Evolutionary conservation across 2,797 vertebrate species (phyloP).

Genomic region (Pseudopleuronectes americanus): DNA sequence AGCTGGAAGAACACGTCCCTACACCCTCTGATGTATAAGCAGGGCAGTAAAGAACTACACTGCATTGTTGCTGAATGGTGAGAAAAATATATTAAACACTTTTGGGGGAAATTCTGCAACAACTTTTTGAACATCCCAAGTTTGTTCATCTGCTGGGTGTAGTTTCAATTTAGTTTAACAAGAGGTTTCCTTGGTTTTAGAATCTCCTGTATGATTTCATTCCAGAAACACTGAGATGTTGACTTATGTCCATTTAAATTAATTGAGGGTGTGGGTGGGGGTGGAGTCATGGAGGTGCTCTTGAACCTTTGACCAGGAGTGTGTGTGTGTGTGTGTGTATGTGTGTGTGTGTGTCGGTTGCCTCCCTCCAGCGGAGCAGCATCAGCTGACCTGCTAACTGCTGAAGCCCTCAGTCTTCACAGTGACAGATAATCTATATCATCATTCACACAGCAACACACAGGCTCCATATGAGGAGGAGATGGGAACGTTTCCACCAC

Average conservation of each 20-base stretch:
- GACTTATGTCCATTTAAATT: too few relatives aligned
- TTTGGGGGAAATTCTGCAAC: not conserved
- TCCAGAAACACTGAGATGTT: not conserved
- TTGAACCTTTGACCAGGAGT: not conserved
- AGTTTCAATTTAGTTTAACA: not conserved
- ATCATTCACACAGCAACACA: too few relatives aligned
- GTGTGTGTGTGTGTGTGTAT: conserved; percentile 2
- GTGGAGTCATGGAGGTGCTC: not conserved
- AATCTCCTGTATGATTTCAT: not conserved
- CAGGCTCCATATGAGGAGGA: conserved; percentile 29
- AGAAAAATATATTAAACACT: not conserved
- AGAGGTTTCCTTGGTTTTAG: not conserved
- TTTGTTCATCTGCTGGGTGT: not conserved
- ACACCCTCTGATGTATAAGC: not conserved
- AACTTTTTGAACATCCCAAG: not conserved
- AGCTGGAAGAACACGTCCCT: not conserved
- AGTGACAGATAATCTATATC: conserved; percentile 54
- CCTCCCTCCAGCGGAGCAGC: conserved; percentile 12
- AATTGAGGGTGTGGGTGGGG: too few relatives aligned
- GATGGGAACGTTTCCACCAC: conserved; percentile 30
- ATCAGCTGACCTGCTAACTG: conserved; percentile 6
- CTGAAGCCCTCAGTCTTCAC: conserved; percentile 24
- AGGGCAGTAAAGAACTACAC: not conserved
- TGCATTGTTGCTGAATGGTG: not conserved
- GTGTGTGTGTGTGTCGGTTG: conserved; percentile 13